These are phyloP conservation scores for Cyclophora albipunctata DNA, from an alignment of 2,888 invertebrate species.

Conservation along the genomic window DNA sequence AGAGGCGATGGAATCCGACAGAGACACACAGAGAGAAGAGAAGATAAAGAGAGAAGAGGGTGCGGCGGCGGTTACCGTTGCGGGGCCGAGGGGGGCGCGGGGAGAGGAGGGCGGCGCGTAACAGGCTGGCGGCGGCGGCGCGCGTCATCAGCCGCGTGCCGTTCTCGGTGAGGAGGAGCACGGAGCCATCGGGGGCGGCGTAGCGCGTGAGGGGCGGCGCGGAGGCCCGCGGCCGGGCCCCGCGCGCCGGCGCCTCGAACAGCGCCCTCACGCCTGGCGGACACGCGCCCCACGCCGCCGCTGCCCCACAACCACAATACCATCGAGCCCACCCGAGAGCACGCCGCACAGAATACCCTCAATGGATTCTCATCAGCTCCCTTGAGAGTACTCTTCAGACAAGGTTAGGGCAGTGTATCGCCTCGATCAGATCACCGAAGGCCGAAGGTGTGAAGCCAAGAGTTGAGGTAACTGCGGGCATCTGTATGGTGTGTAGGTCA, in stretches of 20 bases:
- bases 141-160: constrained; percentile 76
- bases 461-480: constrained; percentile 75
- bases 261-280: constrained; percentile 73
- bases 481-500: constrained; percentile 73
- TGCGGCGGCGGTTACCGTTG: constrained; percentile 71
- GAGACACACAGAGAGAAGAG: constrained; percentile 64
- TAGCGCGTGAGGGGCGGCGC: constrained; percentile 75
- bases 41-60: constrained; percentile 57
- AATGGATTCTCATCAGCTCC: constrained; percentile 41
- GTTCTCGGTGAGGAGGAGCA: constrained; percentile 79
- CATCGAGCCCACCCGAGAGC: constrained; percentile 50
- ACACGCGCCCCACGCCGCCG: constrained; percentile 67
- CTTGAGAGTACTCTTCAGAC: constrained; percentile 57
- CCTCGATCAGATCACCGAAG: constrained; percentile 58
- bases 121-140: constrained; percentile 70
- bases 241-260: constrained; percentile 61
- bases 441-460: constrained; percentile 73
- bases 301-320: constrained; percentile 72
- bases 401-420: constrained; percentile 59
- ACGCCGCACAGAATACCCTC: constrained; percentile 63
- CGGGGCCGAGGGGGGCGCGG: constrained; percentile 71
- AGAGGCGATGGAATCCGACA: constrained; percentile 67
- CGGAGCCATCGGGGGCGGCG: constrained; percentile 77
- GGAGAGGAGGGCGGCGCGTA: constrained; percentile 72
- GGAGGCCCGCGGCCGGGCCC: constrained; percentile 47